Percentiles rank a stretch among this genome's conserved stretches.
phyloP scores from a whole-genome alignment of 1,140 invertebrate species.

The Drosophila ohnishii region DNA sequence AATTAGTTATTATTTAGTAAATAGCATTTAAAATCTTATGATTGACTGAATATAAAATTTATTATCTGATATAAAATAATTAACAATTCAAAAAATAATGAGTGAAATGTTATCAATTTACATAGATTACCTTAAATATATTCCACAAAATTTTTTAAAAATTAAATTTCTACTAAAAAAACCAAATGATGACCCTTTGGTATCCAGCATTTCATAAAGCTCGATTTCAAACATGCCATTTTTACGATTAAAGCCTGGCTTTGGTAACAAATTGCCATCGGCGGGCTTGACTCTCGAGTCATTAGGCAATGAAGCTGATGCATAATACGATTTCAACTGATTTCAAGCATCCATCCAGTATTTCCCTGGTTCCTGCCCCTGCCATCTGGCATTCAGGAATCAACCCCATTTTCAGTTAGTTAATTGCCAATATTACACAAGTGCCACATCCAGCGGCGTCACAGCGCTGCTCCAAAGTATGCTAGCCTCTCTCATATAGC shows the following conservation, averaged over 20 bases:
- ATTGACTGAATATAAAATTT: no score
- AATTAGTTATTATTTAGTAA: no score
- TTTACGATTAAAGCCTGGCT: not conserved
- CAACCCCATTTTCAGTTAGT: constrained; percentile 77
- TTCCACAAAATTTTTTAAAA: not conserved
- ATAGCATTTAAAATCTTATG: no score
- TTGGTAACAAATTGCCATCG: constrained; percentile 15
- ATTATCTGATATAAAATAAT: no score
- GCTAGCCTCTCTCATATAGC: constrained; percentile 34
- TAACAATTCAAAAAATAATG: no score
- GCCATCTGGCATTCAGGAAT: constrained; percentile 66
- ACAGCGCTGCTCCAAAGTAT: constrained; percentile 64
- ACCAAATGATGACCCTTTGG: not conserved
- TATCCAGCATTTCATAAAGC: no score
- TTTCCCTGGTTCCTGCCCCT: not conserved
- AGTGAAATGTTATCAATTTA: not conserved
- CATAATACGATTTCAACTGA: constrained; percentile 44
- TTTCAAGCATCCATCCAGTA: constrained; percentile 39
- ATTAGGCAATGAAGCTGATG: constrained; percentile 37
- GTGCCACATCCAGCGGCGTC: constrained; percentile 58
- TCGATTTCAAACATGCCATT: not conserved
- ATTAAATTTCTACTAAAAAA: not conserved
- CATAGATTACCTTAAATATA: not conserved
- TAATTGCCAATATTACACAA: constrained; percentile 81
- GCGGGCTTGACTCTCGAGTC: constrained; percentile 21